A percentile compares a stretch with the other conserved stretches of the same genome.
Evolutionary conservation across 2,888 invertebrate species (phyloP).

Genomic region (Linnaemya tessellans): DNA sequence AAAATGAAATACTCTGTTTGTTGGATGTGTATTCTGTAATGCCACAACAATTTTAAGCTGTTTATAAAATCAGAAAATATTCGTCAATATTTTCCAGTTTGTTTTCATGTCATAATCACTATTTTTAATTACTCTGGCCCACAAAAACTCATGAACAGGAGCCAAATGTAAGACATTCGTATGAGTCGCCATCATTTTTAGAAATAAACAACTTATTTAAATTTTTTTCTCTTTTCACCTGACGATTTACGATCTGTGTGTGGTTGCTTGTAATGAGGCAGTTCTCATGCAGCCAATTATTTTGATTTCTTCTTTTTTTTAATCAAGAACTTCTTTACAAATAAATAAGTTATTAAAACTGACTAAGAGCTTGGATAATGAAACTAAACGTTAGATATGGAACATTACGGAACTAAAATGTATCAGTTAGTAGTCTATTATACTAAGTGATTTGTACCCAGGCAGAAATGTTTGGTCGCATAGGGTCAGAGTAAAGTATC

Average conservation of each 20-base stretch:
- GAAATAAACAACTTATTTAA: conserved; percentile 48
- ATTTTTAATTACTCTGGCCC: conserved; percentile 47
- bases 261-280: not conserved
- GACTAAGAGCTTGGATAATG: too few relatives aligned
- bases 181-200: conserved; percentile 52
- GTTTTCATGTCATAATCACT: conserved; percentile 40
- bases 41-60: conserved; percentile 50
- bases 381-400: too few relatives aligned
- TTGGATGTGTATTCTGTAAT: conserved; percentile 32
- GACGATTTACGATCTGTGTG: conserved; percentile 37
- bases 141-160: conserved; percentile 18
- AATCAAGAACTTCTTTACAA: too few relatives aligned
- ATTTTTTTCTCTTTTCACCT: conserved; percentile 11
- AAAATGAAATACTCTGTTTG: conserved; percentile 16
- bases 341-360: too few relatives aligned
- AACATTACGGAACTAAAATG: too few relatives aligned
- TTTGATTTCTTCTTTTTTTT: too few relatives aligned
- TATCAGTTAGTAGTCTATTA: too few relatives aligned
- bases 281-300: not conserved
- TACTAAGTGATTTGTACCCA: too few relatives aligned
- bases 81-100: conserved; percentile 39
- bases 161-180: conserved; percentile 34
- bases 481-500: too few relatives aligned
- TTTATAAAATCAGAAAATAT: conserved; percentile 38
- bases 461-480: too few relatives aligned